Base-by-base conservation (phyloP, 1,140 invertebrate genomes). In the Drosophila tsacasi region DNA sequence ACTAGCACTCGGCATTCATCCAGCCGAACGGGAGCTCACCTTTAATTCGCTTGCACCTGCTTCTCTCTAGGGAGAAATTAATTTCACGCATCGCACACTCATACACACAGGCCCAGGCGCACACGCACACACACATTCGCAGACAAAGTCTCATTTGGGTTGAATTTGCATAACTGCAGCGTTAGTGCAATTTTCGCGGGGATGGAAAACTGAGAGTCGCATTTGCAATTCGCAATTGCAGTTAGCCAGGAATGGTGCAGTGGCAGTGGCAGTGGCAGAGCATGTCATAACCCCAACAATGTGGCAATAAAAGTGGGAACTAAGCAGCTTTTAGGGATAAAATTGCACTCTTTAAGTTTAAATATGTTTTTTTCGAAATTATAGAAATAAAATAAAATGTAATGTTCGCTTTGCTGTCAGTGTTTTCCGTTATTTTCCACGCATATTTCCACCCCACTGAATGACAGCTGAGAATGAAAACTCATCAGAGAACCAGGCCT, bases 111-210 rank as follows among this genome's bases (percentile, higher is more conserved):
- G 32, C 17, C 63, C 23, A 32, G 10, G 15, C 30, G 12, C 23
- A 40, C 19, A 15, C 49, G 19, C 15, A 42, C n/a, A 10, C n/a
- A 40, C n/a, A 46, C 15, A 40, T 8, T 37, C 21, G 30, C 73
- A 6, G 32, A 19, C 32, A 66, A 47, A 57, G 44, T 50, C 32
- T 32, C 42, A 47, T 50, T 40, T 9, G 40, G 66, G 49, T 61
- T 65, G 40, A 35, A 75, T 83, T 83, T 83, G 69, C 65, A 79
- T 79, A 79, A 76, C 63, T 79, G 69, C 80, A 71, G 66, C 61
- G 60, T 49, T 42, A 44, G 58, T 30, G 59, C 23, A 82, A 77
- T 52, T 80, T 84, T 72, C 50, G 47, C 19, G 64, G 25, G 30
- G 30, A 46, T 58, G 64, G 59, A 58, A 68, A 85, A 86, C 58